Evolutionary conservation across 2,888 invertebrate species (phyloP).

Genomic region (Choristoneura rosaceana): DNA sequence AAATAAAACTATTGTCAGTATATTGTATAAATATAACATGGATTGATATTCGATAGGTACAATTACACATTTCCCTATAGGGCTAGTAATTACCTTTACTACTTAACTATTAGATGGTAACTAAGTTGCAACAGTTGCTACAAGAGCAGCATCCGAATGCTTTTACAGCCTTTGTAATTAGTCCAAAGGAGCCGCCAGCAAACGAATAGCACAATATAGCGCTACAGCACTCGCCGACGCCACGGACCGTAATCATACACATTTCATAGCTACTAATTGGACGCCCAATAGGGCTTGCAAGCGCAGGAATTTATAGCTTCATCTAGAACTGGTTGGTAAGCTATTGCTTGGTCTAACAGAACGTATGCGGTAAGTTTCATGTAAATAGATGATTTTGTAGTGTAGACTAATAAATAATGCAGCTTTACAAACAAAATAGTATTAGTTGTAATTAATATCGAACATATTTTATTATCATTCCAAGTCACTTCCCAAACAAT

Average conservation of each 20-base stretch:
- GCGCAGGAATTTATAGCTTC: slow-evolving; percentile 41
- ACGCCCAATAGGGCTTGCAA: slow-evolving; percentile 40
- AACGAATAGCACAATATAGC: slow-evolving; percentile 59
- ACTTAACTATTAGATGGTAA: slow-evolving; percentile 44
- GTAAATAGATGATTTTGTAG: not conserved
- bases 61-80: not conserved
- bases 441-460: too few relatives aligned
- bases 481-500: not conserved
- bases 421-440: not conserved
- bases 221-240: slow-evolving; percentile 29
- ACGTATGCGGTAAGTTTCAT: slow-evolving; percentile 4
- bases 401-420: not conserved
- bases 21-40: too few relatives aligned
- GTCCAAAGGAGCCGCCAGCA: slow-evolving; percentile 70
- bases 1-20: too few relatives aligned
- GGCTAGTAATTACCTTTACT: not conserved
- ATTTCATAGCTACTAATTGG: slow-evolving; percentile 43
- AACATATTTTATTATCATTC: too few relatives aligned
- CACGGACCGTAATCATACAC: slow-evolving; percentile 38
- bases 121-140: slow-evolving; percentile 68
- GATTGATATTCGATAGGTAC: not conserved
- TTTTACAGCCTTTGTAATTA: slow-evolving; percentile 71
- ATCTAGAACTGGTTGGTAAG: slow-evolving; percentile 38
- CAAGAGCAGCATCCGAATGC: slow-evolving; percentile 52
- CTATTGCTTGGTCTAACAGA: slow-evolving; percentile 19